Evolutionary conservation across 2,113 vertebrate species (phyloP), one percentile per base, ranked within the genome.

Genomic region (Panthera uncia): DNA sequence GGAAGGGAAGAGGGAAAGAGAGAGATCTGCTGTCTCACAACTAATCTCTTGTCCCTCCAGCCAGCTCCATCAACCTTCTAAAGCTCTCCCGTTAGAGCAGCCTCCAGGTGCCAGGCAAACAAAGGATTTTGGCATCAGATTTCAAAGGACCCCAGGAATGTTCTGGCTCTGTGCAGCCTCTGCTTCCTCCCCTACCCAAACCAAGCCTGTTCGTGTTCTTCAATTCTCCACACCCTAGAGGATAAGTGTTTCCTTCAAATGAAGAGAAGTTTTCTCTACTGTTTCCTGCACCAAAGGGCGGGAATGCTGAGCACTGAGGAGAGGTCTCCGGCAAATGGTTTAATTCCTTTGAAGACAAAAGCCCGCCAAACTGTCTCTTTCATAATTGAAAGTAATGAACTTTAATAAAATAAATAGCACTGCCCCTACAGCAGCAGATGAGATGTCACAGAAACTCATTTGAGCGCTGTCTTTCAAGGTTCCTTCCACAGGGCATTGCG

Each of bases 331-430:
- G 50, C 45, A 45, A 92, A 68, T 55, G 41, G 97, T 95, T 92
- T 87, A 68, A 92, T 97, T 52, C 79, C 80, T 27, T 66, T 55
- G 65, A 96, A n/a, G 95, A 55, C 31, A 0, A 41, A 95, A 91
- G 36, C 61, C 94, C 23, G 0, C 55, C n/a, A 95, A 78, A 11
- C 41, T 61, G 81, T 27, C 50, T 83, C 61, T 96, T 97, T 90
- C 14, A 48, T 97, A 98, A 98, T 93, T 93, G 94, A 94, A 98
- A 97, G 93, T 95, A 95, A 98, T 91, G 94, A 97, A 98, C 97
- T 98, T 97, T 95, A 89, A 97, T 98, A 73, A 95, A 93, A 97
- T 89, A 52, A 65, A 65, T 86, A 95, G 91, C 19, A 68, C 74
- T 85, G 84, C 87, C 71, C 84, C 89, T 96, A 96, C n/a, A 69